phyloP scores from a whole-genome alignment of 1,140 invertebrate species.

The Bombyx mandarina region DNA sequence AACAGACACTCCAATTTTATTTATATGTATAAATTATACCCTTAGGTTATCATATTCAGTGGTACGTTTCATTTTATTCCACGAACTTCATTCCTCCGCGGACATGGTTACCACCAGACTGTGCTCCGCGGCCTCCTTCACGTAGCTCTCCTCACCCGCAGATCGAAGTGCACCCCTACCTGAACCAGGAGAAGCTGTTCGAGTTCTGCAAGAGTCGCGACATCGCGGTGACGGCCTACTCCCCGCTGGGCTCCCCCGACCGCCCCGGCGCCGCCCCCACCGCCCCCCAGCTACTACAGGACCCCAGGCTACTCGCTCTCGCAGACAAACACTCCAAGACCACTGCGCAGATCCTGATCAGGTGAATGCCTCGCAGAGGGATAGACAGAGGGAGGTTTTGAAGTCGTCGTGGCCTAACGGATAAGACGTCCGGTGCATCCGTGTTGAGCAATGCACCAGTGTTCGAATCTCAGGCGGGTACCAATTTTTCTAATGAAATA shows the following conservation, averaged over 20 bases:
- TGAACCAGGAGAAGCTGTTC: constrained; percentile 75
- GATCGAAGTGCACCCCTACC: constrained; percentile 81
- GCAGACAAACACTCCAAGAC: constrained; percentile 76
- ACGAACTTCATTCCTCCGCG: too few species aligned
- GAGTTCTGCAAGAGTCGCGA: constrained; percentile 72
- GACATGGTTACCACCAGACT: background rate
- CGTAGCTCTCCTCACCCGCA: constrained; percentile 14
- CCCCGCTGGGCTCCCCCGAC: constrained; percentile 76
- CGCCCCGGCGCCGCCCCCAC: constrained; percentile 78
- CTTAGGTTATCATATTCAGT: too few species aligned
- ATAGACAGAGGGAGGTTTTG: too few species aligned
- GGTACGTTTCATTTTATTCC: too few species aligned
- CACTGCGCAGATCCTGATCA: constrained; percentile 78
- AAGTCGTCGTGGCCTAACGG: too few species aligned
- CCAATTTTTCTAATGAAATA: too few species aligned
- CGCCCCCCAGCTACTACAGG: constrained; percentile 76
- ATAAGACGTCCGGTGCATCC: too few species aligned
- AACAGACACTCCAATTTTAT: too few species aligned
- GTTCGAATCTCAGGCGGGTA: too few species aligned
- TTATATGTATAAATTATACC: too few species aligned
- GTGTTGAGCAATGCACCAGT: too few species aligned
- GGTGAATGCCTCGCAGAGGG: constrained; percentile 41
- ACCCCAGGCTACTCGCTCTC: constrained; percentile 75
- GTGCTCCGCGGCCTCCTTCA: too few species aligned
- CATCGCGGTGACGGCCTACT: constrained; percentile 77